Percentiles rank a stretch among this genome's conserved stretches.
Conservation (phyloP, 2,113 vertebrate species). For the Dromaius novaehollandiae region DNA sequence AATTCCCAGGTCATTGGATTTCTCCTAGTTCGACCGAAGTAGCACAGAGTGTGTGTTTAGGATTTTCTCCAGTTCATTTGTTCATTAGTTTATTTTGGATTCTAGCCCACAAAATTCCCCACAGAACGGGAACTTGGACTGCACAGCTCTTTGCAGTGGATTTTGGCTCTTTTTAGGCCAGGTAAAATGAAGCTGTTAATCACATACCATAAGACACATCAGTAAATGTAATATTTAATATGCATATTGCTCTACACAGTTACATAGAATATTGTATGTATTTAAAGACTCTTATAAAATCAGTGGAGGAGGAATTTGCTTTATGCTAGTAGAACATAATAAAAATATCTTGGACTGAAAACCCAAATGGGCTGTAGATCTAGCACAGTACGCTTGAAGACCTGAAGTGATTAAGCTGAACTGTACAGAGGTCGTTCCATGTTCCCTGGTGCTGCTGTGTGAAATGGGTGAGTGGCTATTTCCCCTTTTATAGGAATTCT, state of each 20-base stretch:
- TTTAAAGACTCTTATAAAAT: conserved; percentile 44
- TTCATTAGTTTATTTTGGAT: conserved; percentile 23
- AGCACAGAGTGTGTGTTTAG: conserved; percentile 13
- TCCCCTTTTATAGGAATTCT: neutral
- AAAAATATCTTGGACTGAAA: neutral
- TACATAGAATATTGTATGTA: neutral
- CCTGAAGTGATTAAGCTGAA: neutral
- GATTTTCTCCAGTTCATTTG: conserved; percentile 4
- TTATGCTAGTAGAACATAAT: neutral
- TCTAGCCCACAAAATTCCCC: neutral
- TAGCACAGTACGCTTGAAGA: neutral
- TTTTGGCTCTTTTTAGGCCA: conserved; percentile 30
- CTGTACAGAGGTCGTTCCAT: neutral
- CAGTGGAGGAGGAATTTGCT: conserved; percentile 12
- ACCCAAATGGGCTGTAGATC: neutral
- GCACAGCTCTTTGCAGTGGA: neutral
- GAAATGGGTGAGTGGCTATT: neutral
- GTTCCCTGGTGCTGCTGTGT: neutral
- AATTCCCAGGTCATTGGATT: conserved; percentile 43
- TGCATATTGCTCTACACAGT: conserved; percentile 22
- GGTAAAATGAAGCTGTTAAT: conserved; percentile 16
- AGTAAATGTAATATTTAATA: conserved; percentile 51
- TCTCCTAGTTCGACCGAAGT: conserved; percentile 33
- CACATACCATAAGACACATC: neutral
- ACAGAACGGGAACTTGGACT: neutral